Evolutionary conservation across 2,797 vertebrate species (phyloP), one percentile per base, ranked within the genome.

Genomic region (Girardinus metallicus): DNA sequence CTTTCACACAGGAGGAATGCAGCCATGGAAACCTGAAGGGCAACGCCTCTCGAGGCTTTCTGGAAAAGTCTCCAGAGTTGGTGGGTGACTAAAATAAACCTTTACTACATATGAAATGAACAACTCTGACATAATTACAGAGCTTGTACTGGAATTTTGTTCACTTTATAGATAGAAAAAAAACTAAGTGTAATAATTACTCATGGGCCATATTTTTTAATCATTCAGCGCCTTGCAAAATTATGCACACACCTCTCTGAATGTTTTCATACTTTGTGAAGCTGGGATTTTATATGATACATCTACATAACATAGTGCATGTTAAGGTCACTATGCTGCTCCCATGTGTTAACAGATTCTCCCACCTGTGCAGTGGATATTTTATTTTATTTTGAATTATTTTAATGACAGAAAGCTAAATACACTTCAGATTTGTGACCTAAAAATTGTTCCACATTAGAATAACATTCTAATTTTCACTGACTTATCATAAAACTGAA

Each of bases 1-100:
- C 87, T 86, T 81, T 36, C 88, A 84, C 86, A 75, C 83, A 79
- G 78, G 81, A 90, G 92, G 93, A 94, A 95, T 93, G 85, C 77
- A 82, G 88, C 80, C 81, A 87, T 85, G 80, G 88, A 41, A 91
- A 92, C 78, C 44, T 88, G 91, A 91, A 10, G 75, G 86, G 73
- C 39, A 90, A 89, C 43, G 55, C 83, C 85, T 79, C 86, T 76
- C 16, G 53, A 72, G 0, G 49, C 88, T 82, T 73, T 76, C 83
- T 77, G 80, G 85, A 84, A 80, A 87, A 85, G 79, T 77, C 78
- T 51, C 73, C 64, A 76, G 80, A 43, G 70, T 47, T 82, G 64
- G 43, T 29, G 51, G 51, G 51, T 55, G 75, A 80, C 29, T 29
- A 62, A 73, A 21, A 8, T 26, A 39, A 41, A 18, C 8, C 16